phyloP scores from a whole-genome alignment of 2,888 invertebrate genomes.

The Cephus pygmeus region DNA sequence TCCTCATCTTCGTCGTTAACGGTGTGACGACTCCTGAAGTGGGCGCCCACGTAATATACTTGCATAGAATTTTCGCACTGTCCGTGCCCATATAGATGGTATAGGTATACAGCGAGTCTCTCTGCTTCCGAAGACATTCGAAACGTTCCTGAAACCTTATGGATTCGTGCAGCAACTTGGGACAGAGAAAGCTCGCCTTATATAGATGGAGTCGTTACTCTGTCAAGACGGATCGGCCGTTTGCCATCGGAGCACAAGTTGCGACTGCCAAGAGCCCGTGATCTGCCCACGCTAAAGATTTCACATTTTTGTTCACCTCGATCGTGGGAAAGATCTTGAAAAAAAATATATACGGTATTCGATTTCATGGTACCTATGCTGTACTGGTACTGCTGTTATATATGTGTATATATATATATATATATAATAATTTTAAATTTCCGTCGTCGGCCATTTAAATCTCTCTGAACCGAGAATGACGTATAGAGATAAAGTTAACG shows the following conservation, averaged over 20 bases:
- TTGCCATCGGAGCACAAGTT: conserved; percentile 13
- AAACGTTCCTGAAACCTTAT: not conserved
- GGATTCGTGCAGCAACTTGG: not conserved
- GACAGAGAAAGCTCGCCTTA: conserved; percentile 38
- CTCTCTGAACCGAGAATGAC: not conserved
- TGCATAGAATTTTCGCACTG: not conserved
- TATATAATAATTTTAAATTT: not conserved
- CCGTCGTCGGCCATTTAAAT: not conserved
- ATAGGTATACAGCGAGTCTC: not conserved
- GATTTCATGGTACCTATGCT: not conserved
- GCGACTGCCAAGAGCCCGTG: not conserved
- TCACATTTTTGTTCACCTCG: not conserved
- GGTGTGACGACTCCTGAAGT: not conserved
- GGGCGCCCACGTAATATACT: not conserved
- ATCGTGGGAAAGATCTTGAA: not conserved
- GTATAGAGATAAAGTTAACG: conserved; percentile 25
- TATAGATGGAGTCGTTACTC: conserved; percentile 19
- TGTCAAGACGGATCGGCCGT: conserved; percentile 20
- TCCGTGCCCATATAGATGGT: not conserved
- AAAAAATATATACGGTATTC: not conserved
- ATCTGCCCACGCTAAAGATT: not conserved
- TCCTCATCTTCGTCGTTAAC: conserved; percentile 6
- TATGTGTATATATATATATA: not conserved
- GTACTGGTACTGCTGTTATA: not conserved
- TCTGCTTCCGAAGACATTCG: conserved; percentile 13